Conservation (phyloP, 2,888 invertebrate species). For the Ochropleura plecta region DNA sequence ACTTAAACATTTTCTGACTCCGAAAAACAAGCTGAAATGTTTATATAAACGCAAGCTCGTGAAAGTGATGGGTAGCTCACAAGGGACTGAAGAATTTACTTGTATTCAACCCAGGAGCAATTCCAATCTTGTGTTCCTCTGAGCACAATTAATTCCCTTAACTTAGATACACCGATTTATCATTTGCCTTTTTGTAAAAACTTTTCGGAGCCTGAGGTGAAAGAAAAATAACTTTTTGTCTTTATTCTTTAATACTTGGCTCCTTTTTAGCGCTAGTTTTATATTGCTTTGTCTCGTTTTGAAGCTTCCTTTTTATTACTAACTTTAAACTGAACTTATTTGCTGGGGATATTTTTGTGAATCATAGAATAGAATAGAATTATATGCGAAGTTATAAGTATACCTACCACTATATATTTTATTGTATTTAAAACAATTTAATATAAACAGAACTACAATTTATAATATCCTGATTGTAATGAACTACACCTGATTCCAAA, state of each 20-base stretch:
- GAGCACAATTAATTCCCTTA: constrained; percentile 71
- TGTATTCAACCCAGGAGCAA: constrained; percentile 62
- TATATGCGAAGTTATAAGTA: too few species aligned
- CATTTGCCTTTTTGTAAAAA: constrained; percentile 67
- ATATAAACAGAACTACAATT: background rate
- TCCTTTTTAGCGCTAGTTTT: constrained; percentile 18
- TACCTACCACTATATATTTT: too few species aligned
- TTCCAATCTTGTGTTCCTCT: constrained; percentile 66
- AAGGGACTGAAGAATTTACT: constrained; percentile 64
- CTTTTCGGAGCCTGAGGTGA: constrained; percentile 46
- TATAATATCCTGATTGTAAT: constrained; percentile 14
- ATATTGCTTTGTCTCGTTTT: constrained; percentile 1
- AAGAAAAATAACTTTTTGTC: constrained; percentile 35
- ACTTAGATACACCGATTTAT: constrained; percentile 72
- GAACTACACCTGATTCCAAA: constrained; percentile 11
- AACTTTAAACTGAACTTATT: background rate
- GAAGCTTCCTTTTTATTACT: background rate
- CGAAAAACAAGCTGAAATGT: constrained; percentile 48
- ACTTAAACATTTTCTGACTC: constrained; percentile 45
- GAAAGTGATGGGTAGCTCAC: constrained; percentile 62
- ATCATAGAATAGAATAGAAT: too few species aligned
- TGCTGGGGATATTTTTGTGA: background rate
- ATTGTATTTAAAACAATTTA: background rate
- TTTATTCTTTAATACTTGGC: constrained; percentile 25
- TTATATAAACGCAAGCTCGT: constrained; percentile 45